Base-by-base conservation (phyloP, 2,888 invertebrate species). In the Drosophila fulvimacula region DNA sequence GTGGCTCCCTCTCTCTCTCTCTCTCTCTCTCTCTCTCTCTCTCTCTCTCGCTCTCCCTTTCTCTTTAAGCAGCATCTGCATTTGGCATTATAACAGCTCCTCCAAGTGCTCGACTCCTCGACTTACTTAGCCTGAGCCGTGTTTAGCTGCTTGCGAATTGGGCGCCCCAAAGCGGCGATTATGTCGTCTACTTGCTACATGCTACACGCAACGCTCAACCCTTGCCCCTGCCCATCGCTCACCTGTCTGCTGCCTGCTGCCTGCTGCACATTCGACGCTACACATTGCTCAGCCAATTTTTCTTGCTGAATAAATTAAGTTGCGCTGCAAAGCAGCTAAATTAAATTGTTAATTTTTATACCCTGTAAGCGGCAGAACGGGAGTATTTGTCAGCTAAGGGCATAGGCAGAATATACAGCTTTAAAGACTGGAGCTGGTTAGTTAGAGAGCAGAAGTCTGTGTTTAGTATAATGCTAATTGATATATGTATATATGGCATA, bases 301-400 rank as follows among this genome's bases (percentile, higher is more conserved):
- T 85, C 86, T 79, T 66, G 65, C 70, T 78, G 88, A 88, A 83
- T 83, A 83, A 85, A 86, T 88, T 86, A 85, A 82, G 86, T 61
- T 73, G 73, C 74, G 60, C 42, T 60, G 58, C 55, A 63, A 61
- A 66, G 71, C 80, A 60, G 73, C 83, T 78, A 76, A 88, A 88
- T 83, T 70, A 83, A 88, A 83, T 88, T 88, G 88, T 80, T 86
- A 77, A 83, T 86, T 76, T 27, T 9, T 0, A 57, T 38, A 46
- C 57, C 57, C 57, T 38, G 27, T 11, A 15, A 15, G 7, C 11
- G n/a, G 1, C 3, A 10, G 19, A 15, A 3, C 0, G 5, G 5
- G 17, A n/a, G 46, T 1, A 17, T 17, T 3, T 0, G 27, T 2
- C 5, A 46, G 10, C 9, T 6, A 11, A 2, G 3, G 17, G 5